Conservation (phyloP, 2,113 vertebrate species). For the Pogona vitticeps region DNA sequence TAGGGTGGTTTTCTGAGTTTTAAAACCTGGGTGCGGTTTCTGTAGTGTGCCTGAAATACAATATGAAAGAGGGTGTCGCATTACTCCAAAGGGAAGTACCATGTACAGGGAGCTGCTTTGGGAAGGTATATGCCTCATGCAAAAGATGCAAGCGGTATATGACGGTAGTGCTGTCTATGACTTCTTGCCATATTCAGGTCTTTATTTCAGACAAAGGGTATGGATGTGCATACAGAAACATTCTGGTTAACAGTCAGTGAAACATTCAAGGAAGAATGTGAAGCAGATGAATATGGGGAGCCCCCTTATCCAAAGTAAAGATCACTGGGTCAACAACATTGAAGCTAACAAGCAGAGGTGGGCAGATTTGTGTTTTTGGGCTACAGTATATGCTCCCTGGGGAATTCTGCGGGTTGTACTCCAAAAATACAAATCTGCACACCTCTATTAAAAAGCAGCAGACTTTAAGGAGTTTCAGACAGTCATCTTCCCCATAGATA, state of each 20-base stretch:
- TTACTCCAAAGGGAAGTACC: background rate
- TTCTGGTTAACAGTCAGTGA: background rate
- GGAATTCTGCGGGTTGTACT: no score
- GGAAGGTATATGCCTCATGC: background rate
- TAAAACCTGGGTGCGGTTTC: background rate
- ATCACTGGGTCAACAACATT: background rate
- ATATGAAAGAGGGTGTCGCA: background rate
- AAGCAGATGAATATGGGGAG: no score
- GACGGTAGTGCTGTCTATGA: background rate
- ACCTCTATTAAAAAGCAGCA: no score
- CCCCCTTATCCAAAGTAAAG: background rate
- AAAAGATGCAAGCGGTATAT: background rate
- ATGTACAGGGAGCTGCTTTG: background rate
- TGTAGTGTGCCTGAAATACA: background rate
- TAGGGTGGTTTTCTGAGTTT: background rate
- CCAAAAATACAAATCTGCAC: no score
- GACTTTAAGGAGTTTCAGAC: background rate
- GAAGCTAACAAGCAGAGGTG: background rate
- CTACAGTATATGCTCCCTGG: no score
- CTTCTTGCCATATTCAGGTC: background rate
- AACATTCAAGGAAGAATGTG: background rate
- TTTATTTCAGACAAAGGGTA: background rate
- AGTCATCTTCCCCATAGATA: no score
- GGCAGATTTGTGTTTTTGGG: no score
- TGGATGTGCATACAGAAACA: no score